Conservation (phyloP, 1,140 invertebrate genomes). For the Cydia fagiglandana region DNA sequence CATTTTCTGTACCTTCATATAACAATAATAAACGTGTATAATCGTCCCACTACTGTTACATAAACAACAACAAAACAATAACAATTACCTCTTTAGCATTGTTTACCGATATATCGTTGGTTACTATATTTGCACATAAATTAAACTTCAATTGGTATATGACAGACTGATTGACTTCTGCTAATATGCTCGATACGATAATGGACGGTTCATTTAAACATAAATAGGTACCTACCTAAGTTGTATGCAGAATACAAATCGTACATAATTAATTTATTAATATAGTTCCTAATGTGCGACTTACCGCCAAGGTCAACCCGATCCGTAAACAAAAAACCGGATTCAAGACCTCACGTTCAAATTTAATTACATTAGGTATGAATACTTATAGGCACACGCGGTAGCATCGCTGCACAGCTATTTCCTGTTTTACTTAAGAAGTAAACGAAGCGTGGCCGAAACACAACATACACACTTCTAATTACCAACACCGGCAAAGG, state of each 20-base stretch:
- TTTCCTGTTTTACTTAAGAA: slow-evolving; percentile 59
- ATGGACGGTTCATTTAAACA: not conserved
- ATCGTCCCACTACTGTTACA: not conserved
- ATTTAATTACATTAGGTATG: slow-evolving; percentile 51
- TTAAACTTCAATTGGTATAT: slow-evolving; percentile 4
- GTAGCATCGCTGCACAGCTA: slow-evolving; percentile 41
- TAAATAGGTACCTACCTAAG: not conserved
- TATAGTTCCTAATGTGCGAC: slow-evolving; percentile 35
- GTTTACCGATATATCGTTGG: not conserved
- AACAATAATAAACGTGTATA: not conserved
- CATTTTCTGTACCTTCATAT: not conserved
- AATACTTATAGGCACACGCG: slow-evolving; percentile 48
- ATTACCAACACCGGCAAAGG: slow-evolving; percentile 53
- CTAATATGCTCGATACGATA: slow-evolving; percentile 16
- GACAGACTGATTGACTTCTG: not conserved
- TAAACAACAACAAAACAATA: not conserved
- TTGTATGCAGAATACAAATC: slow-evolving; percentile 3
- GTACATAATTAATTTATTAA: slow-evolving; percentile 14
- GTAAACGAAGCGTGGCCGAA: slow-evolving; percentile 46
- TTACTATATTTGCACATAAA: not conserved
- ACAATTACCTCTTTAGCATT: not conserved
- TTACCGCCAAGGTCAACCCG: slow-evolving; percentile 64
- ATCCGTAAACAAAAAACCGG: slow-evolving; percentile 69
- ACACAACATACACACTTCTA: slow-evolving; percentile 51
- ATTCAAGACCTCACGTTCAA: slow-evolving; percentile 60